These are phyloP conservation scores for Lota lota DNA, from an alignment of 2,113 vertebrate genomes.

Conservation along the genomic window DNA sequence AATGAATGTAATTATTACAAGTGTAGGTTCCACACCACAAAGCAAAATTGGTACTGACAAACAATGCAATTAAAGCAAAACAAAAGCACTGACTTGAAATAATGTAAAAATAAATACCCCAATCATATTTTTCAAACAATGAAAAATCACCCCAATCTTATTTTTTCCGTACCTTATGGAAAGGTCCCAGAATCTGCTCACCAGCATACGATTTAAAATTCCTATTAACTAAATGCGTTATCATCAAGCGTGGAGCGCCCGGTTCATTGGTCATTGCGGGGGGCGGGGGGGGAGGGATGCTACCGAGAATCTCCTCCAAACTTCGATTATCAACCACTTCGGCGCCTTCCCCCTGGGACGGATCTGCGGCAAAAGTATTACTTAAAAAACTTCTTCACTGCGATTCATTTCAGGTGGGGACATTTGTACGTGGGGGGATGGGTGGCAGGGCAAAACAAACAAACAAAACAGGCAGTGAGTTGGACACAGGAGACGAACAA, in stretches of 20 bases:
- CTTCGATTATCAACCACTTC: conserved; percentile 83
- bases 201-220: conserved; percentile 99
- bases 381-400: conserved; percentile 63
- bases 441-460: conserved; percentile 48
- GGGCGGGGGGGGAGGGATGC: conserved; percentile 94
- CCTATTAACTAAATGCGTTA: conserved; percentile 95
- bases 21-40: background rate
- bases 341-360: conserved; percentile 63
- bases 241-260: conserved; percentile 97
- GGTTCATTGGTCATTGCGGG: conserved; percentile 97
- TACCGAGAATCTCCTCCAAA: conserved; percentile 95
- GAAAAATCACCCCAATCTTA: conserved; percentile 2
- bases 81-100: background rate
- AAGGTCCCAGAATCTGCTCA: conserved; percentile 91
- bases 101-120: background rate
- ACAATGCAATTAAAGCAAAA: background rate
- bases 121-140: conserved; percentile 5
- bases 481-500: conserved; percentile 46
- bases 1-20: background rate
- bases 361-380: conserved; percentile 68
- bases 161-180: conserved; percentile 88
- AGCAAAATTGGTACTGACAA: background rate
- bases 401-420: conserved; percentile 63
- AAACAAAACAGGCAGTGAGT: conserved; percentile 62
- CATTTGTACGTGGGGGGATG: conserved; percentile 34